Conservation (phyloP, 1,140 invertebrate species). For the Zaprionus ornatus region DNA sequence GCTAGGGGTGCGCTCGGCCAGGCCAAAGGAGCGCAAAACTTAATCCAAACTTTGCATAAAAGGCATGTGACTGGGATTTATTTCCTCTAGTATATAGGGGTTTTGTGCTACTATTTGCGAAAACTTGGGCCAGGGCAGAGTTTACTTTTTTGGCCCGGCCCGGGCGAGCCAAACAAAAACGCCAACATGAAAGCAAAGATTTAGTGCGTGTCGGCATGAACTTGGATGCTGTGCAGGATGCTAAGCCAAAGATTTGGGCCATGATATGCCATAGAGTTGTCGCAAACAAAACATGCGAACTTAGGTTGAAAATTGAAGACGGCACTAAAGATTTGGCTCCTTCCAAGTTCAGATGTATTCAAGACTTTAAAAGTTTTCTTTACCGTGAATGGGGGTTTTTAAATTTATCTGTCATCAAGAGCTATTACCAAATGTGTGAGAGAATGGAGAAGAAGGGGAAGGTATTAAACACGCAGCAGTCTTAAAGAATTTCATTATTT, state of each 20-base stretch:
- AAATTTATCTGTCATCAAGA: background rate
- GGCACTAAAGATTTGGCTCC: background rate
- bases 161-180: constrained; percentile 53
- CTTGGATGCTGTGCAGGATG: constrained; percentile 57
- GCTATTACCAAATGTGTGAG: background rate
- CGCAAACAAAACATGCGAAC: constrained; percentile 40
- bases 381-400: background rate
- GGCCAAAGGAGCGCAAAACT: constrained; percentile 55
- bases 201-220: constrained; percentile 79
- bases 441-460: background rate
- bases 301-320: constrained; percentile 2
- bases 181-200: constrained; percentile 78
- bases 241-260: constrained; percentile 51
- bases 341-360: constrained; percentile 8
- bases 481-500: background rate
- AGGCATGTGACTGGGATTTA: constrained; percentile 77
- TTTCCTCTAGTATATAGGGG: constrained; percentile 58
- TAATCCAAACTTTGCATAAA: constrained; percentile 82
- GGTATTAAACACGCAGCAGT: background rate
- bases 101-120: constrained; percentile 33
- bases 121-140: constrained; percentile 44
- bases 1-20: background rate
- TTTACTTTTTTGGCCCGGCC: constrained; percentile 55
- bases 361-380: constrained; percentile 5
- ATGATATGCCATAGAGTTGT: constrained; percentile 56